A percentile compares a stretch with the other conserved stretches of the same genome.
Evolutionary conservation across 2,888 invertebrate species (phyloP).

Genomic region (Kryphioiulus occultus): DNA sequence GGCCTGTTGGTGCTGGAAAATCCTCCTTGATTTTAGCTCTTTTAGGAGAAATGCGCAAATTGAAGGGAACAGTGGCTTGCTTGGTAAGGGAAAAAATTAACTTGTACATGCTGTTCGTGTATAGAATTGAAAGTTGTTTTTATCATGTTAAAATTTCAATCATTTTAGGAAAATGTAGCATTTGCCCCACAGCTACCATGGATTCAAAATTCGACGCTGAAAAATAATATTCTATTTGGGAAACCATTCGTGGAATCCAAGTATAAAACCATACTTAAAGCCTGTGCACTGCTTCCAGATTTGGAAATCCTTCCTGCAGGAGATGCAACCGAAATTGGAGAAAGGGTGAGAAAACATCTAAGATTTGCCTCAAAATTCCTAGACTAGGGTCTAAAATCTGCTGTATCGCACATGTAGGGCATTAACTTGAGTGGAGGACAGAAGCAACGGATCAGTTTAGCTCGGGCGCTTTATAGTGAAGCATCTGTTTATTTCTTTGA

Average conservation of each 20-base stretch:
- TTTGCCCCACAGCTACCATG: slow-evolving; percentile 96
- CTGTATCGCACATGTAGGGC: slow-evolving; percentile 64
- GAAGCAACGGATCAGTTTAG: slow-evolving; percentile 91
- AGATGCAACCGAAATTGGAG: slow-evolving; percentile 97
- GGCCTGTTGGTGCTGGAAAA: slow-evolving; percentile 78
- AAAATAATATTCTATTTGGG: slow-evolving; percentile 93
- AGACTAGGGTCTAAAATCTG: background rate
- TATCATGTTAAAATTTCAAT: background rate
- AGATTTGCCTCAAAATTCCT: background rate
- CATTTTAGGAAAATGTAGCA: slow-evolving; percentile 70
- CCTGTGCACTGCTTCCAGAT: slow-evolving; percentile 90
- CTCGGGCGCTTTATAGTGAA: slow-evolving; percentile 88
- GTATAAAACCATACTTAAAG: slow-evolving; percentile 83
- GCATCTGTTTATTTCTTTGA: slow-evolving; percentile 92
- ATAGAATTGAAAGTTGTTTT: background rate
- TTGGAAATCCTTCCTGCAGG: slow-evolving; percentile 94
- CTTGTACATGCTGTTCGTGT: background rate
- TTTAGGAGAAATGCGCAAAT: slow-evolving; percentile 89
- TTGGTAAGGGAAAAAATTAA: slow-evolving; percentile 59
- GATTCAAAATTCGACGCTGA: slow-evolving; percentile 95
- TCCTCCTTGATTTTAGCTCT: slow-evolving; percentile 87
- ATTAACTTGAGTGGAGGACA: slow-evolving; percentile 87
- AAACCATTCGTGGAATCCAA: slow-evolving; percentile 72
- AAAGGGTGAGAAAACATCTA: slow-evolving; percentile 70
- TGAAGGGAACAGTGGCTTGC: slow-evolving; percentile 80